Conservation (phyloP, 2,797 vertebrate genomes). For the Cyprinodon diabolis region DNA sequence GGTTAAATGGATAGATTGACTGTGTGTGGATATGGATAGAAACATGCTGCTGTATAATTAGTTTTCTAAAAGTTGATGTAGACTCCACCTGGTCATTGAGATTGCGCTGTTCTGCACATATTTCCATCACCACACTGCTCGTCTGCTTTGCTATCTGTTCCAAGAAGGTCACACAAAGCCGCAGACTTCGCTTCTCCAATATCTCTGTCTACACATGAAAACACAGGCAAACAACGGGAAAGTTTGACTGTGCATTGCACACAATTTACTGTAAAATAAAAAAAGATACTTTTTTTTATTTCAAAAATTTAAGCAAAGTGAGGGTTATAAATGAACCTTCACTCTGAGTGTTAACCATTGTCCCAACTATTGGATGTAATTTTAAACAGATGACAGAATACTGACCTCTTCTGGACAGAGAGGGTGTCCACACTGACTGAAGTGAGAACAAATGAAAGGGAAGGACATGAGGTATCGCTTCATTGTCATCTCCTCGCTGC, state of each 20-base stretch:
- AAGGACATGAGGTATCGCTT: slow-evolving; percentile 86
- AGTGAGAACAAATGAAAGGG: slow-evolving; percentile 85
- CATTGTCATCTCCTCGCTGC: slow-evolving; percentile 83
- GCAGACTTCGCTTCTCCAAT: slow-evolving; percentile 82
- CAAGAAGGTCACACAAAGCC: slow-evolving; percentile 87
- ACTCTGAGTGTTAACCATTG: background rate
- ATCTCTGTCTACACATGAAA: slow-evolving; percentile 73
- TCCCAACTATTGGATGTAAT: background rate
- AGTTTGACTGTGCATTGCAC: background rate
- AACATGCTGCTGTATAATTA: slow-evolving; percentile 31
- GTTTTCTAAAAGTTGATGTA: background rate
- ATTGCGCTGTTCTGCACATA: slow-evolving; percentile 90
- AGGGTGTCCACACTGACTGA: slow-evolving; percentile 80
- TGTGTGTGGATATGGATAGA: slow-evolving; percentile 41
- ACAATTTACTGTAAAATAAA: background rate
- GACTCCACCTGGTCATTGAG: slow-evolving; percentile 87
- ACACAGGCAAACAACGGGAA: background rate
- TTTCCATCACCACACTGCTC: slow-evolving; percentile 83
- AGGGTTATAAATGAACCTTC: background rate
- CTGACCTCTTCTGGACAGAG: slow-evolving; percentile 95
- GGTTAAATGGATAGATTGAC: slow-evolving; percentile 31
- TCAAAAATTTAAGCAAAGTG: background rate
- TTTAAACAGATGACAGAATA: slow-evolving; percentile 44
- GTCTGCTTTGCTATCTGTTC: slow-evolving; percentile 88
- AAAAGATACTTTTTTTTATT: background rate